Evolutionary conservation across 2,113 vertebrate species (phyloP), one percentile per base, ranked within the genome.

Genomic region (Strigops habroptila): DNA sequence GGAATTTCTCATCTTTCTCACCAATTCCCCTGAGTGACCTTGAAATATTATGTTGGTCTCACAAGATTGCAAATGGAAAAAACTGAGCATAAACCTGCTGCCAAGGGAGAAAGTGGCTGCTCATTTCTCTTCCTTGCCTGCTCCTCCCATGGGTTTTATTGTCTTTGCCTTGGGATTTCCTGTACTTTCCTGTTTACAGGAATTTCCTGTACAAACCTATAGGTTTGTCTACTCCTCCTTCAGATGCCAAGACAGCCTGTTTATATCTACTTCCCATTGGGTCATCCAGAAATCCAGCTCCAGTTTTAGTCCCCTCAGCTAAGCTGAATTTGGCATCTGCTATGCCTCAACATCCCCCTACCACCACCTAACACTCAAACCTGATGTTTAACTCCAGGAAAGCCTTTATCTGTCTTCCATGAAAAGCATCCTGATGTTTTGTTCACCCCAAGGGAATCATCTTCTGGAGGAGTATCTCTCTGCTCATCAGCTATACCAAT

Each of bases 151-250:
- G 41, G 41, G 19, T 27, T 93, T 84, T 78, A 71, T 74, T 90
- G 68, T 69, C 64, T 64, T 82, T 16, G 43, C 65, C 60, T 53
- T 0, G 0, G 91, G 86, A 93, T 95, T 92, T 95, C 94, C 89
- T 90, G 83, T 21, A 12, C 30, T 88, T 52, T 18, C 76, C 86
- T 82, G 67, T 70, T 83, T 2, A 90, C 92, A 91, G 84, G 86
- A 93, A 95, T 82, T 97, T 94, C 93, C 91, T 93, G 77, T 15
- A 31, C 62, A 53, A 75, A 44, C 62, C 62, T 91, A 76, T 17
- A 85, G 57, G 62, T 84, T 69, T 87, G 48, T 33, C 83, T 43
- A 4, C 0, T 2, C 35, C 53, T 74, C 69, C 65, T 84, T 60
- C 88, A 86, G 73, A 30, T 28, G 59, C 57, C 60, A 44, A 77